These are phyloP conservation scores for Lycopodina hypogea DNA, from an alignment of 37 sponge, comb jelly and placozoan genomes.

Conservation along the genomic window DNA sequence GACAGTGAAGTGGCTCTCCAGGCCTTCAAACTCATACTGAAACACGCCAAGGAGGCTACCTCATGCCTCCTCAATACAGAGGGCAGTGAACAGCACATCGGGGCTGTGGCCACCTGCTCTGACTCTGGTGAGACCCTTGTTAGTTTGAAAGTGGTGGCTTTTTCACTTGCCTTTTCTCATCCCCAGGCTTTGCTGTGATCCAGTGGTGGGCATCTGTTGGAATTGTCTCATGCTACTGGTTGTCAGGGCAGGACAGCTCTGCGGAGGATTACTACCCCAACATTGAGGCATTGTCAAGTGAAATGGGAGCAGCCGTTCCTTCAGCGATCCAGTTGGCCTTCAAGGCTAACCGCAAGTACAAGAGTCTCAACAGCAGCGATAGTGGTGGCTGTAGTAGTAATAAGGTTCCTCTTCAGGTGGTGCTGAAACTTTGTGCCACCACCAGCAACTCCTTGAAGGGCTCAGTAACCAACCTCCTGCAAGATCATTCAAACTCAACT, in stretches of 20 bases:
- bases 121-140: constrained; percentile 32
- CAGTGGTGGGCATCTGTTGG: constrained; percentile 83
- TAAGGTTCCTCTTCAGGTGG: constrained; percentile 15
- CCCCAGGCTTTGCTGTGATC: constrained; percentile 60
- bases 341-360: constrained; percentile 50
- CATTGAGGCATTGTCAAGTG: constrained; percentile 52
- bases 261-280: constrained; percentile 60
- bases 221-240: constrained; percentile 66
- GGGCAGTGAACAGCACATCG: constrained; percentile 1
- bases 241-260: constrained; percentile 41
- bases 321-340: constrained; percentile 67
- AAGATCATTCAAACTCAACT: constrained; percentile 31
- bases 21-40: constrained; percentile 30
- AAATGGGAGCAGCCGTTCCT: constrained; percentile 38
- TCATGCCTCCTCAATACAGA: constrained; percentile 16
- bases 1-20: constrained; percentile 21
- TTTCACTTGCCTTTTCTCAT: too few relatives aligned
- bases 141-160: too few relatives aligned
- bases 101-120: constrained; percentile 16
- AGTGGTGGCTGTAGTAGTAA: neutral
- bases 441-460: constrained; percentile 47
- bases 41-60: constrained; percentile 32
- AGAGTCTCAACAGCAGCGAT: constrained; percentile 1
- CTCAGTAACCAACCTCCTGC: constrained; percentile 47
- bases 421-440: constrained; percentile 48